phyloP scores from a whole-genome alignment of 2,888 invertebrate genomes.

The Perizoma affinitatum region DNA sequence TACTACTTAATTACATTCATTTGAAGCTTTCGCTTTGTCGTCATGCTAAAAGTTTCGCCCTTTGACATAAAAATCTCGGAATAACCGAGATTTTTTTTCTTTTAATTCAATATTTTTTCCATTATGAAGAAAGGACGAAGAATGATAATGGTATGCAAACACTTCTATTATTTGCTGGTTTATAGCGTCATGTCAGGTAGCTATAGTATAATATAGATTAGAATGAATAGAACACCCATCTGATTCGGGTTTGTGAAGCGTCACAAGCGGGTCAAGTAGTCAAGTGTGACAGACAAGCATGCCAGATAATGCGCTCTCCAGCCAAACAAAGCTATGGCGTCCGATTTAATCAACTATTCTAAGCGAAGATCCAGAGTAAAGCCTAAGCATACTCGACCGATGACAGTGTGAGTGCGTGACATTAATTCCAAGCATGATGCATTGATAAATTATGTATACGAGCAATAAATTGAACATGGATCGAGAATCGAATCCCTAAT shows the following conservation, averaged over 20 bases:
- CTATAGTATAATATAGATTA: slow-evolving; percentile 1
- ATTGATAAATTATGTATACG: slow-evolving; percentile 62
- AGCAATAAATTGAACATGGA: slow-evolving; percentile 61
- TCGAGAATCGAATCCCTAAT: slow-evolving; percentile 57
- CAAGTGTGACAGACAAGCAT: slow-evolving; percentile 58
- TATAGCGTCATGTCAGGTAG: slow-evolving; percentile 15
- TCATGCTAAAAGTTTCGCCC: too few relatives aligned
- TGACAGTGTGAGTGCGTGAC: slow-evolving; percentile 55
- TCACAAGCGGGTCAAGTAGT: slow-evolving; percentile 56
- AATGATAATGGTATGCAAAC: neutral
- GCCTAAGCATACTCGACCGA: slow-evolving; percentile 48
- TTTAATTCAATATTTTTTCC: neutral
- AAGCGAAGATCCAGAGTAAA: slow-evolving; percentile 54
- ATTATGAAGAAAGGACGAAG: neutral
- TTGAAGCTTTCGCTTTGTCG: too few relatives aligned
- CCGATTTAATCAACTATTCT: slow-evolving; percentile 64
- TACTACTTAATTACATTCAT: too few relatives aligned
- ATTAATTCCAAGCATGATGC: slow-evolving; percentile 54
- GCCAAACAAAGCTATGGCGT: slow-evolving; percentile 61
- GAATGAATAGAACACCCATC: slow-evolving; percentile 37
- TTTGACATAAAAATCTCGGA: too few relatives aligned
- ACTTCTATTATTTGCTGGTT: neutral
- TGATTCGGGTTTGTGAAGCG: slow-evolving; percentile 49
- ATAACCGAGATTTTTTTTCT: too few relatives aligned
- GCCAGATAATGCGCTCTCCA: slow-evolving; percentile 57